Evolutionary conservation across 1,140 invertebrate species (phyloP), one percentile per base, ranked within the genome.

Genomic region (Drosophila orena): DNA sequence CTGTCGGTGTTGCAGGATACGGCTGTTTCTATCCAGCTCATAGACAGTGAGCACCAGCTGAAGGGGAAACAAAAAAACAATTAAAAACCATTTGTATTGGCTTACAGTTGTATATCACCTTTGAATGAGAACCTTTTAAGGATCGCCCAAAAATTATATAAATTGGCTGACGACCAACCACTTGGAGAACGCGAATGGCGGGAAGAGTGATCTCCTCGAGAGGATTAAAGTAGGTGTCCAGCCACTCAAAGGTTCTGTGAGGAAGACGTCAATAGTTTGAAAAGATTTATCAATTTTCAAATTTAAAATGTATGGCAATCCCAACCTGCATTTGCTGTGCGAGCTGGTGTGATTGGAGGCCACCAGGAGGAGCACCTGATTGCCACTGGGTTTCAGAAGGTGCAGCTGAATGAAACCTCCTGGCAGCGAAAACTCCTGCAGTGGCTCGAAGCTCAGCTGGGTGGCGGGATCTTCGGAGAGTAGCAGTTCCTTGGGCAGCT

Each of bases 151-250:
- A 76, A 5, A 92, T 46, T 0, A 92, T 6, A 43, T 90, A 92
- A 6, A 79, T n/a, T 0, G 66, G 78, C 24, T 79, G 52, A 0
- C 35, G 57, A 5, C 88, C 91, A 10, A 92, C 69, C 8, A 90
- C 43, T 50, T 81, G 65, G 4, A 91, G 62, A 6, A 72, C 30
- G 15, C 78, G 75, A 5, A 90, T 66, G 34, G 79, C 20, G 0
- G 91, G 90, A 34, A 91, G 6, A 3, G 49, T 79, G 4, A 91
- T 46, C 38, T 91, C 88, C 40, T 90, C 78, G 0, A 92, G 47
- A n/a, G 79, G 77, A 74, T 91, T 90, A 27, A 92, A 92, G 54
- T 80, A 91, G 2, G 84, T 74, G 30, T 92, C 79, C 54, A 80
- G 59, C 91, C 91, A 92, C 47, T 90, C 88, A 27, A 76, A 91